A percentile compares a stretch with the other conserved stretches of the same genome.
Conservation (phyloP, 1,140 invertebrate genomes). For the Lerema accius region DNA sequence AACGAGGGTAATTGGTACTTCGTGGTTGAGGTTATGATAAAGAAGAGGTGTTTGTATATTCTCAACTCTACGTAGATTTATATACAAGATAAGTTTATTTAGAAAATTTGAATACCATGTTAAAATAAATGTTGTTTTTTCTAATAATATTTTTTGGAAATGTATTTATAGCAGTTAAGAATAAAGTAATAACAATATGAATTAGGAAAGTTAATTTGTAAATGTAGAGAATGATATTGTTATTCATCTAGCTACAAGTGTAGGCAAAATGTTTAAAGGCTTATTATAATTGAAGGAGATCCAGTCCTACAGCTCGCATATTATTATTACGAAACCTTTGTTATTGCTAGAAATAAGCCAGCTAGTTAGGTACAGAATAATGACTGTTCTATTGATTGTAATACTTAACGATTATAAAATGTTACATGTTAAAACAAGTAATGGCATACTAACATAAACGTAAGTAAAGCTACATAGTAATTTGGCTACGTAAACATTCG, state of each 20-base stretch:
- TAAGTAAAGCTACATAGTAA: too few species aligned
- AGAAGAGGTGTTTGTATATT: background rate
- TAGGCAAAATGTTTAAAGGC: constrained; percentile 32
- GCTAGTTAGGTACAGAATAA: background rate
- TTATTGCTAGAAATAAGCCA: constrained; percentile 19
- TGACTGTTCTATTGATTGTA: background rate
- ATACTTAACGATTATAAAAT: constrained; percentile 10
- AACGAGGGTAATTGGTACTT: constrained; percentile 22
- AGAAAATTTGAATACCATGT: too few species aligned
- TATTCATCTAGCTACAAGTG: constrained; percentile 20
- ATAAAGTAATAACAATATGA: background rate
- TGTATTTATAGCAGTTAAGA: too few species aligned
- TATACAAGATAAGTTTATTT: too few species aligned
- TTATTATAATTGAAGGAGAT: constrained; percentile 33
- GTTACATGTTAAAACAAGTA: constrained; percentile 11
- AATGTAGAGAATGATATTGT: constrained; percentile 8
- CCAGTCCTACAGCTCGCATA: constrained; percentile 27
- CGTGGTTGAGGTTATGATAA: background rate
- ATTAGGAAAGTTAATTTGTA: constrained; percentile 19
- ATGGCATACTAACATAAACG: too few species aligned
- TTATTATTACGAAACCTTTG: constrained; percentile 34
- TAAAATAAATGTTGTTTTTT: too few species aligned
- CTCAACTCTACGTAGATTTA: too few species aligned
- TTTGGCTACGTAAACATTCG: too few species aligned
- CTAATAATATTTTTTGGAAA: too few species aligned